Percentiles rank a stretch among this genome's conserved stretches.
These are phyloP conservation scores for Hoplias malabaricus DNA, from an alignment of 2,113 vertebrate species.

Conservation along the genomic window DNA sequence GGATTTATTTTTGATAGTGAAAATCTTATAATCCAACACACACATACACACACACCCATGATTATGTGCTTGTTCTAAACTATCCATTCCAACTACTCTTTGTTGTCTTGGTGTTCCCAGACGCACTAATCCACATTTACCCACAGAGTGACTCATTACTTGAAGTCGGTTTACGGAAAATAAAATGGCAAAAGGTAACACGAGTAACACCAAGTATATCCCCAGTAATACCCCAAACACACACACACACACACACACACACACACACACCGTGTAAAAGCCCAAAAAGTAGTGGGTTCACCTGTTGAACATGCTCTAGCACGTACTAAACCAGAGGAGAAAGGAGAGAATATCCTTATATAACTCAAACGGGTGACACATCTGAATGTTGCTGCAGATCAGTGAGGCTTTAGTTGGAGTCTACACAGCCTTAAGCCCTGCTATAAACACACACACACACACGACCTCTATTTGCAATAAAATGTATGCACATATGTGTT, in stretches of 20 bases:
- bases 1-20: background rate
- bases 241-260: background rate
- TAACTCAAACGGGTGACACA: constrained; percentile 31
- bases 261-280: background rate
- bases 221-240: background rate
- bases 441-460: background rate
- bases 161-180: constrained; percentile 5
- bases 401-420: constrained; percentile 24
- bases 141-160: constrained; percentile 4
- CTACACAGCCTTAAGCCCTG: constrained; percentile 6
- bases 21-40: background rate
- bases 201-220: background rate
- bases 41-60: background rate
- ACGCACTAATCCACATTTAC: constrained; percentile 3
- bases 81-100: background rate
- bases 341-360: constrained; percentile 7
- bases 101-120: background rate
- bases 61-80: background rate
- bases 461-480: background rate
- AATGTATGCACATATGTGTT: constrained; percentile 11
- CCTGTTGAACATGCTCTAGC: constrained; percentile 44
- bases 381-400: constrained; percentile 22
- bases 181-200: background rate
- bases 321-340: constrained; percentile 27
- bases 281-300: constrained; percentile 31